These are phyloP conservation scores for Anguilla japonica DNA, from an alignment of 2,113 vertebrate genomes.

Conservation along the genomic window DNA sequence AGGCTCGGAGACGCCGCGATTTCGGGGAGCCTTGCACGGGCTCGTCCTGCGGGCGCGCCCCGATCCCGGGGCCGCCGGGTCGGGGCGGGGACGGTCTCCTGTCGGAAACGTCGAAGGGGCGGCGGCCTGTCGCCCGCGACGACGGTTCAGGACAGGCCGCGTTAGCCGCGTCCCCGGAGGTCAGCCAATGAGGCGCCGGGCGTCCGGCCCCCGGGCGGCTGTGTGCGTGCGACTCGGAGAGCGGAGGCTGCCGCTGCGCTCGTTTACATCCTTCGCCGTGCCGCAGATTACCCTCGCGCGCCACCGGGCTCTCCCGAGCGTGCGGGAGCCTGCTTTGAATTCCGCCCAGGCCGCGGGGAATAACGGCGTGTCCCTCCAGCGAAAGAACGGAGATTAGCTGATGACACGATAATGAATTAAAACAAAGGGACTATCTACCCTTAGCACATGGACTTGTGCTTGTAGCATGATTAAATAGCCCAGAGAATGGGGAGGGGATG, in stretches of 20 bases:
- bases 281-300: not conserved
- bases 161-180: not conserved
- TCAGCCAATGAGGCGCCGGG: not conserved
- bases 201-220: not conserved
- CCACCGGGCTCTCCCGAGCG: not conserved
- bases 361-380: not conserved
- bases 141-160: no score
- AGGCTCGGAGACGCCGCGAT: slow-evolving; percentile 34
- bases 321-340: not conserved
- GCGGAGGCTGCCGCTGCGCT: not conserved
- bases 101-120: not conserved
- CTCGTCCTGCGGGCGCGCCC: slow-evolving; percentile 33
- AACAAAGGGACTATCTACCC: slow-evolving; percentile 1
- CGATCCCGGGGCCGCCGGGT: slow-evolving; percentile 33
- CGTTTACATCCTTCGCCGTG: not conserved
- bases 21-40: slow-evolving; percentile 22
- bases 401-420: slow-evolving; percentile 11
- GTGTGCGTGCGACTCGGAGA: not conserved
- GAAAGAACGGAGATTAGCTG: not conserved
- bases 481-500: not conserved
- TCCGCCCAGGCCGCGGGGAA: not conserved
- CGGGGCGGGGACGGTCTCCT: not conserved
- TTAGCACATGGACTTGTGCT: not conserved
- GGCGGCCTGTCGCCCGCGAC: no score
- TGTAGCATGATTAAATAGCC: not conserved